Evolutionary conservation across 23 tunicate species (phyloP), one percentile per base, ranked within the genome.

Genomic region (Phallusia fumigata): DNA sequence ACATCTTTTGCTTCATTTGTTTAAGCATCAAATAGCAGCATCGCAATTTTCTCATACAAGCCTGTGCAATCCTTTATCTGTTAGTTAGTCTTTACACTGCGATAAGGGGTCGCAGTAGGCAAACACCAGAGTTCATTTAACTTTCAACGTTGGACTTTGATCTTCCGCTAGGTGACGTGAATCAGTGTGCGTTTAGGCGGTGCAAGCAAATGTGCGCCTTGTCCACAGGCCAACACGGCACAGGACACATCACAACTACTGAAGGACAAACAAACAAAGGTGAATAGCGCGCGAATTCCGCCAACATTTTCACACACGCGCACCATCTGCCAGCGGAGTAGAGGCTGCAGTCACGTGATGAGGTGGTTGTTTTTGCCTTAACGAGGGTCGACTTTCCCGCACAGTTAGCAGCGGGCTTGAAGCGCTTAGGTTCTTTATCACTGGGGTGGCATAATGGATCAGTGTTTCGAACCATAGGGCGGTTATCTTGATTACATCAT

Each of bases 281-380:
- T 24, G 2, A 5, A 24, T 1, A 24, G 28, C 28, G 28, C 28
- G 30, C 44, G 44, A 32, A 34, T 74, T 3, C 40, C 78, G 44
- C 33, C 78, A 34, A 74, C 10, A 74, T 33, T 32, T 81, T 81
- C 85, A 34, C 85, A 81, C 85, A 81, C 85, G 85, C 77, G 77
- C 35, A 40, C 77, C 83, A 80, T 40, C 83, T 80, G 83, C 83
- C 83, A n/a, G 24, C 30, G 35, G 12, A 31, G 53, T 35, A 8
- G 5, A 31, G 26, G 22, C 53, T 64, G 1, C 19, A 36, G 18
- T 30, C 81, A 36, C 81, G 81, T 77, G 53, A 33, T n/a, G 26
- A 35, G 73, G 35, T 80, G 49, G 83, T 80, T 80, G 32, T 80
- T 33, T 74, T 74, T 13, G 78, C n/a, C 35, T 26, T 33, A 34